A percentile compares a stretch with the other conserved stretches of the same genome.
phyloP scores from a whole-genome alignment of 2,888 invertebrate genomes.

The Drosophila picticornis region DNA sequence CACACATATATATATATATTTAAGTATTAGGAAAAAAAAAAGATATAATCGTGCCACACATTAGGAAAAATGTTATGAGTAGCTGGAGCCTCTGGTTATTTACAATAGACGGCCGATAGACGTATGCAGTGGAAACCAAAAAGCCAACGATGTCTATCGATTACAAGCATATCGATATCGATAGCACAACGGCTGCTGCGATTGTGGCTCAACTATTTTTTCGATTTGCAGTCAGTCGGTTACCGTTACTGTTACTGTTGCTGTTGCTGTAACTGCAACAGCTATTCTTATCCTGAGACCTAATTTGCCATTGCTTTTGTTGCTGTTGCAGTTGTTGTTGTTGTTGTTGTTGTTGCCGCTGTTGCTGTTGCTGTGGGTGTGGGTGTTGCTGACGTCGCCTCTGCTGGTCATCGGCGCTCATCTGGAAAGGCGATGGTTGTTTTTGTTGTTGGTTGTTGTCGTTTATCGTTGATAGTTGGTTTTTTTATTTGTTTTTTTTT shows the following conservation, averaged over 20 bases:
- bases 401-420: slow-evolving; percentile 85
- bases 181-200: slow-evolving; percentile 6
- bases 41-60: slow-evolving; percentile 33
- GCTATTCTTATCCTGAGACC: slow-evolving; percentile 34
- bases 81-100: slow-evolving; percentile 55
- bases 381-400: slow-evolving; percentile 72
- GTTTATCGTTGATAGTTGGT: slow-evolving; percentile 5
- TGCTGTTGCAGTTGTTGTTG: slow-evolving; percentile 3
- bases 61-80: slow-evolving; percentile 42
- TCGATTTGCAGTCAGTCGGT: slow-evolving; percentile 7
- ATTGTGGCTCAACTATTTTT: background rate
- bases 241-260: slow-evolving; percentile 24
- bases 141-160: background rate
- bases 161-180: slow-evolving; percentile 3
- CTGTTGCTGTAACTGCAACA: slow-evolving; percentile 41
- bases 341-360: slow-evolving; percentile 20
- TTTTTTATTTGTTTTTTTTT: slow-evolving; percentile 7
- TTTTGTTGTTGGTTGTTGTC: slow-evolving; percentile 11
- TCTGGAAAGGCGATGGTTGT: slow-evolving; percentile 63
- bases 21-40: slow-evolving; percentile 26
- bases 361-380: slow-evolving; percentile 11
- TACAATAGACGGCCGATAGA: slow-evolving; percentile 35
- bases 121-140: slow-evolving; percentile 1
- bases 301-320: slow-evolving; percentile 44
- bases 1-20: slow-evolving; percentile 15